Base-by-base conservation (phyloP, 2,113 vertebrate species). In the Prochilodus magdalenae region DNA sequence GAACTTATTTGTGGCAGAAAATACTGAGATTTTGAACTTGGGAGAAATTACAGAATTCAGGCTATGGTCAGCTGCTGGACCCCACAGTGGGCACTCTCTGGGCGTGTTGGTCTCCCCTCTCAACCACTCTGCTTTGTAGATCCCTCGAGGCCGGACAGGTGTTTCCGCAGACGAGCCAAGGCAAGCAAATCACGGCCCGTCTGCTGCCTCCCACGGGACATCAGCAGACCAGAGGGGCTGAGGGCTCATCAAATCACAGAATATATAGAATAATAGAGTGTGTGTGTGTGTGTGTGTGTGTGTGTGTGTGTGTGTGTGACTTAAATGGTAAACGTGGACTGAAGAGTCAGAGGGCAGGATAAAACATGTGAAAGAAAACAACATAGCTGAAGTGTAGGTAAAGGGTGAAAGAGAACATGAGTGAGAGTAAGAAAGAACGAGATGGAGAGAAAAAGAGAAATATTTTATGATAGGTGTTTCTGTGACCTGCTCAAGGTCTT, bases 171-270 rank as follows among this genome's bases (percentile, higher is more conserved):
- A 96, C 96, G 95, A 98, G 96, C 95, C 96, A 97, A 97, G 96
- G 96, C 96, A 98, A 97, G 96, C 96, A 97, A 97, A 98, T 98
- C 97, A 98, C 95, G 95, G 95, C 95, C 96, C 95, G 93, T 96
- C 96, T 98, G 96, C 96, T 95, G 93, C 96, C 95, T 97, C 96
- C 96, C 95, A 93, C 94, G 95, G 95, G 92, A 91, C 95, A 95
- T 88, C 89, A 57, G 51, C 24, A 62, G 33, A 71, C 91, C 88
- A 89, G 67, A 65, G 75, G 81, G 27, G 59, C 67, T 65, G 67
- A 69, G 82, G 88, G 36, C 44, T 26, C 22, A 44, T 70, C 66
- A 70, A 44, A 44, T 44, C 66, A 70, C 66, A 70, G 66, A 44
- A 70, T 16, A 26, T 4, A 44, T 12, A 5, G n/a, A 24, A 24